These are phyloP conservation scores for Setipinna tenuifilis DNA, from an alignment of 2,797 vertebrate genomes.

Conservation along the genomic window DNA sequence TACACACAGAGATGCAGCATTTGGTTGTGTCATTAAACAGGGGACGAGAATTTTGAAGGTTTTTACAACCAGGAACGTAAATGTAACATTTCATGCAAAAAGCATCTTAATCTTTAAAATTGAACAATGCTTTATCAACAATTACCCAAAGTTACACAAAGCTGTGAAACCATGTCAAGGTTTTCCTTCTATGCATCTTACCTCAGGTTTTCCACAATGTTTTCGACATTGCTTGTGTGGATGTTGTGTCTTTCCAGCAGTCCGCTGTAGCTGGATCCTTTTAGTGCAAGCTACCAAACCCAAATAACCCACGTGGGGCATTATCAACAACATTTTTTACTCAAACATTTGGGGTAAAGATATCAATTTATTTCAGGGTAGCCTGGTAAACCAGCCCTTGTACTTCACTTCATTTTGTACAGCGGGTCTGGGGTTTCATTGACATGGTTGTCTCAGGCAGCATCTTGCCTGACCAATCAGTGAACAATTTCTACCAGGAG, in stretches of 20 bases:
- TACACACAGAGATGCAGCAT: not conserved
- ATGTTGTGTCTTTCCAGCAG: conserved; percentile 93
- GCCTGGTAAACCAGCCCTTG: too few relatives aligned
- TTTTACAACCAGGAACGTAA: not conserved
- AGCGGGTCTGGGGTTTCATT: too few relatives aligned
- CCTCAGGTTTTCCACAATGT: conserved; percentile 87
- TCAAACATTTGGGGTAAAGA: not conserved
- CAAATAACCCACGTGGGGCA: conserved; percentile 11
- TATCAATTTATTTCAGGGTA: too few relatives aligned
- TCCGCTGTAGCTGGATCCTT: conserved; percentile 95
- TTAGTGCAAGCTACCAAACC: conserved; percentile 86
- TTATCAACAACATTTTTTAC: not conserved
- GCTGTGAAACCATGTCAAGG: not conserved
- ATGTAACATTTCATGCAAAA: not conserved
- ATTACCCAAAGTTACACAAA: not conserved
- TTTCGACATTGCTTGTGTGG: conserved; percentile 90
- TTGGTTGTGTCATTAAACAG: not conserved
- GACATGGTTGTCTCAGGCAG: too few relatives aligned
- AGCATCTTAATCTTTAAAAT: not conserved
- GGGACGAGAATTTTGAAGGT: not conserved
- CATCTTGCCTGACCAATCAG: too few relatives aligned
- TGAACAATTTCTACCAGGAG: too few relatives aligned
- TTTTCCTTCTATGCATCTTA: conserved; percentile 66
- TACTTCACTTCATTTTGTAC: too few relatives aligned
- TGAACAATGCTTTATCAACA: not conserved